These are phyloP conservation scores for Rhopalosiphum maidis DNA, from an alignment of 1,140 invertebrate species.

Conservation along the genomic window DNA sequence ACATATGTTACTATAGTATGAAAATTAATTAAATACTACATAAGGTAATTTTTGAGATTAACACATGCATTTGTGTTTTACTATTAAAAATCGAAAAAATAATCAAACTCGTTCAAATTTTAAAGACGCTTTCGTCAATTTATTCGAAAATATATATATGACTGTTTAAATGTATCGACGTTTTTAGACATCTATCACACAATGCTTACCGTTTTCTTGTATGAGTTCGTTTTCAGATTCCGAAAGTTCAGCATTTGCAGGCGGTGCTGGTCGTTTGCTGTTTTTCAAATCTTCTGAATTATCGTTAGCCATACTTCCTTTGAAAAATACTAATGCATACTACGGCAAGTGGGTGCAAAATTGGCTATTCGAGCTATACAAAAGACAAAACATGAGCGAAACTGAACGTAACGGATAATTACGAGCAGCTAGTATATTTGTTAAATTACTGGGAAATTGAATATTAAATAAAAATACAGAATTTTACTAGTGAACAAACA, in stretches of 20 bases:
- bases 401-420: slow-evolving; percentile 23
- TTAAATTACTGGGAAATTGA: neutral
- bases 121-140: neutral
- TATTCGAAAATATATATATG: neutral
- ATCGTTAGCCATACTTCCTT: slow-evolving; percentile 51
- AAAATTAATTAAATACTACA: neutral
- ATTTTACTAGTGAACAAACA: slow-evolving; percentile 47
- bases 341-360: neutral
- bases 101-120: neutral
- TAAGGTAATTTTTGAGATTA: neutral
- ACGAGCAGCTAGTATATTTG: neutral
- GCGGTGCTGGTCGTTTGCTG: slow-evolving; percentile 24
- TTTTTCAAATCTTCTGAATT: slow-evolving; percentile 56
- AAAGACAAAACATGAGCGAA: neutral
- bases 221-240: slow-evolving; percentile 25
- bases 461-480: slow-evolving; percentile 40
- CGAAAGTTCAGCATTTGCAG: neutral
- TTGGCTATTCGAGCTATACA: neutral
- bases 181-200: neutral
- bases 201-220: slow-evolving; percentile 45
- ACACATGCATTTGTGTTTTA: neutral
- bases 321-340: slow-evolving; percentile 20
- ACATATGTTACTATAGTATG: neutral
- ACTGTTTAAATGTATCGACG: neutral
- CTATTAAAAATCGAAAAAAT: neutral